phyloP scores from a whole-genome alignment of 2,888 invertebrate genomes.

The Dione vanillae region DNA sequence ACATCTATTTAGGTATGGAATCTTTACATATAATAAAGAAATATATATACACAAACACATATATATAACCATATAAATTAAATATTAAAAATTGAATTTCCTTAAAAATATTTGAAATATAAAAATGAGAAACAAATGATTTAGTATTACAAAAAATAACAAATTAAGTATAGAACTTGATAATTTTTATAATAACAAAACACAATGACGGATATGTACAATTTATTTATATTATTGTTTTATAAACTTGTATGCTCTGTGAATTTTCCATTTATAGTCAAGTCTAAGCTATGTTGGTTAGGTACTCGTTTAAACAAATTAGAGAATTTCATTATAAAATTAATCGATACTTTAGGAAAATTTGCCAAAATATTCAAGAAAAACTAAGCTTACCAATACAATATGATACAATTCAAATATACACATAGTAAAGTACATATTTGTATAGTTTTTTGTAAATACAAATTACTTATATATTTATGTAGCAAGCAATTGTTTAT shows the following conservation, averaged over 20 bases:
- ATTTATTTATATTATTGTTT: conserved; percentile 16
- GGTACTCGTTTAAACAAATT: neutral
- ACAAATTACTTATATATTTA: too few relatives aligned
- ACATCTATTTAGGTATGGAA: neutral
- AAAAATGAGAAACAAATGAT: neutral
- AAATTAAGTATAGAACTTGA: neutral
- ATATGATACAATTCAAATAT: neutral
- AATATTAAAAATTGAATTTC: too few relatives aligned
- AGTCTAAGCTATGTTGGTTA: neutral
- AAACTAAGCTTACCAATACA: neutral
- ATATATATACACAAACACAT: neutral
- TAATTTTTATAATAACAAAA: conserved; percentile 10
- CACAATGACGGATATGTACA: conserved; percentile 40
- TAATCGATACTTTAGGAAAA: too few relatives aligned
- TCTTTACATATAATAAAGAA: neutral
- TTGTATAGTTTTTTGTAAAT: too few relatives aligned
- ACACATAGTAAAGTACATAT: too few relatives aligned
- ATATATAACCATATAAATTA: neutral
- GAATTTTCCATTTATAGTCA: neutral
- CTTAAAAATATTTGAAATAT: neutral
- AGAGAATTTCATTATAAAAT: neutral
- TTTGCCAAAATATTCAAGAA: too few relatives aligned
- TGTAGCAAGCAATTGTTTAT: too few relatives aligned
- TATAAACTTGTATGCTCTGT: conserved; percentile 16
- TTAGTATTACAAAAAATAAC: conserved; percentile 5